Conservation (phyloP, 2,888 invertebrate genomes). For the Calameuta pallipes region DNA sequence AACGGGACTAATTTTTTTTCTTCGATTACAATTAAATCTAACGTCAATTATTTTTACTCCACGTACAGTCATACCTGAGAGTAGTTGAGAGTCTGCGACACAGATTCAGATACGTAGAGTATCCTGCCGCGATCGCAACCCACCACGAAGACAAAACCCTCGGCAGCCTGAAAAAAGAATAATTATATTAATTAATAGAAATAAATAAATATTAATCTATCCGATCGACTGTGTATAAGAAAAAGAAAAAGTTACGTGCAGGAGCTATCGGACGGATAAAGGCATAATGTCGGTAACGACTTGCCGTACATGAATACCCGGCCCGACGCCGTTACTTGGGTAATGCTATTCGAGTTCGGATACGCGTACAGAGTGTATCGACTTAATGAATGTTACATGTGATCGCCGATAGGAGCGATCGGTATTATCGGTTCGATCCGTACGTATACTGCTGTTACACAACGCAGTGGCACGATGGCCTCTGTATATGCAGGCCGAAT, state of each 20-base stretch:
- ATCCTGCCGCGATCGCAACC: constrained; percentile 93
- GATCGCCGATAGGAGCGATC: constrained; percentile 9
- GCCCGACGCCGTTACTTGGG: not conserved
- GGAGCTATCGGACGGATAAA: too few species aligned
- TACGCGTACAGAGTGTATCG: constrained; percentile 11
- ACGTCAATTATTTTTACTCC: too few species aligned
- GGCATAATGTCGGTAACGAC: too few species aligned
- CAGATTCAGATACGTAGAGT: constrained; percentile 90
- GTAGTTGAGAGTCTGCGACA: constrained; percentile 83
- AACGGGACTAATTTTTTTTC: too few species aligned
- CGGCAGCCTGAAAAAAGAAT: constrained; percentile 75
- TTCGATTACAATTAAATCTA: too few species aligned
- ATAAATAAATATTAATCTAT: too few species aligned
- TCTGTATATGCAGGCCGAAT: constrained; percentile 1
- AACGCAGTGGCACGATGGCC: constrained; percentile 2
- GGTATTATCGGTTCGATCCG: not conserved
- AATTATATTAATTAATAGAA: too few species aligned
- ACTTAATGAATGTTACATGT: constrained; percentile 41
- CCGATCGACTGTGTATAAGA: too few species aligned
- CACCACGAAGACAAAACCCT: constrained; percentile 92
- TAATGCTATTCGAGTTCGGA: constrained; percentile 6
- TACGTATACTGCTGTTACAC: constrained; percentile 8
- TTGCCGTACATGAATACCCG: too few species aligned
- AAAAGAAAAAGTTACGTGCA: too few species aligned
- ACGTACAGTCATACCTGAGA: constrained; percentile 74